Conservation (phyloP, 2,888 invertebrate genomes). For the Dichetophora obliterata region DNA sequence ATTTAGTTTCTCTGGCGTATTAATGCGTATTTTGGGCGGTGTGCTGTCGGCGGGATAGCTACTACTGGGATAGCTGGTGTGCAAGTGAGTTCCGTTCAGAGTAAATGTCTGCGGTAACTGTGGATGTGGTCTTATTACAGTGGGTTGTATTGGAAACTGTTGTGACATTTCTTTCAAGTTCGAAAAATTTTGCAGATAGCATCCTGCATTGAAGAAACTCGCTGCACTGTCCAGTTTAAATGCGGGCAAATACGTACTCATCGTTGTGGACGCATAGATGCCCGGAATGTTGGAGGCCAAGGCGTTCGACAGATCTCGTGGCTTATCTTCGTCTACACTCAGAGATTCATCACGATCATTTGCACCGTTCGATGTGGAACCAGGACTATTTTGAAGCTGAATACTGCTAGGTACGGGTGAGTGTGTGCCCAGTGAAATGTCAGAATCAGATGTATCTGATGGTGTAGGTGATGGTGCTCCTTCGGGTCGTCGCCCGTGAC, state of each 20-base stretch:
- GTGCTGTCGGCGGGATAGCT: constrained; percentile 51
- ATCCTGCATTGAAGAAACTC: constrained; percentile 67
- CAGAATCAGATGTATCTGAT: constrained; percentile 69
- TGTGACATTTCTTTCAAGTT: constrained; percentile 68
- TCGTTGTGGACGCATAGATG: constrained; percentile 38
- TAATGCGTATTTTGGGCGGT: constrained; percentile 68
- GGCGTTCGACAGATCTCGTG: constrained; percentile 64
- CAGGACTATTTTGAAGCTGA: constrained; percentile 69
- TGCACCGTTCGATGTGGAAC: constrained; percentile 69
- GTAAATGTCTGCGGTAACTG: constrained; percentile 65
- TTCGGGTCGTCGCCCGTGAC: constrained; percentile 64
- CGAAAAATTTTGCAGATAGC: constrained; percentile 69
- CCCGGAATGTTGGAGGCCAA: constrained; percentile 53
- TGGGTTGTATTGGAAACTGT: constrained; percentile 69
- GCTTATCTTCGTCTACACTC: constrained; percentile 68
- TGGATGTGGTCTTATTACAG: constrained; percentile 69
- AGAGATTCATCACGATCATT: constrained; percentile 68
- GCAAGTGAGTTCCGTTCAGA: constrained; percentile 63
- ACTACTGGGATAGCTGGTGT: constrained; percentile 50
- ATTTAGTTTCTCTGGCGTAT: constrained; percentile 69
- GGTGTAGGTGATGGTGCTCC: constrained; percentile 67
- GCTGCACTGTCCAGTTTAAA: constrained; percentile 66
- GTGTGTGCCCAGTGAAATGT: constrained; percentile 70
- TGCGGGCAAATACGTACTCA: constrained; percentile 62
- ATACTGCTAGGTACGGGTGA: constrained; percentile 69